Evolutionary conservation across 2,888 invertebrate species (phyloP).

Genomic region (Polyploca ridens): DNA sequence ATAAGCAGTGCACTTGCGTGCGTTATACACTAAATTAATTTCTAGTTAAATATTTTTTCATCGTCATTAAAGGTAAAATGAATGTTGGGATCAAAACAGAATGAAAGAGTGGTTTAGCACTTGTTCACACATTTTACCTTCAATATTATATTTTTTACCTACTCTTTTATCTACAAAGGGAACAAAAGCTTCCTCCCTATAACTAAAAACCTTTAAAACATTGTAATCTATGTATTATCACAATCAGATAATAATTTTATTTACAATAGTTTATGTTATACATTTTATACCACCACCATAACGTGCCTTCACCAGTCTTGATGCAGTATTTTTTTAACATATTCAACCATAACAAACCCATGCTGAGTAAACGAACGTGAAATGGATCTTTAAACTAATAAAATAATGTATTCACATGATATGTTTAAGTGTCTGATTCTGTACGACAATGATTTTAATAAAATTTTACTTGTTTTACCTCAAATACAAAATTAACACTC

Average conservation of each 20-base stretch:
- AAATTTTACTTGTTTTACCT: no score
- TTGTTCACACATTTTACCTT: neutral
- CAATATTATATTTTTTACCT: neutral
- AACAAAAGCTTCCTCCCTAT: neutral
- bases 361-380: neutral
- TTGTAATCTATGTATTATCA: neutral
- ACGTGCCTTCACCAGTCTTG: neutral
- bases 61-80: neutral
- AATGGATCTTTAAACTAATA: neutral
- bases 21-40: neutral
- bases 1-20: constrained; percentile 4
- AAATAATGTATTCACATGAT: neutral
- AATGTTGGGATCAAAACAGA: no score
- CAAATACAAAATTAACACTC: no score
- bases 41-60: neutral
- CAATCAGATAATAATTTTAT: neutral
- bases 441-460: neutral
- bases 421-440: neutral
- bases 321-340: neutral
- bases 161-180: neutral
- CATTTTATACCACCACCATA: neutral
- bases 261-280: neutral
- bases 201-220: neutral
- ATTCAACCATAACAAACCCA: neutral
- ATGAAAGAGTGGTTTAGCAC: no score